A percentile compares a stretch with the other conserved stretches of the same genome.
Conservation (phyloP, 2,113 vertebrate species). For the Trogon melanurus region DNA sequence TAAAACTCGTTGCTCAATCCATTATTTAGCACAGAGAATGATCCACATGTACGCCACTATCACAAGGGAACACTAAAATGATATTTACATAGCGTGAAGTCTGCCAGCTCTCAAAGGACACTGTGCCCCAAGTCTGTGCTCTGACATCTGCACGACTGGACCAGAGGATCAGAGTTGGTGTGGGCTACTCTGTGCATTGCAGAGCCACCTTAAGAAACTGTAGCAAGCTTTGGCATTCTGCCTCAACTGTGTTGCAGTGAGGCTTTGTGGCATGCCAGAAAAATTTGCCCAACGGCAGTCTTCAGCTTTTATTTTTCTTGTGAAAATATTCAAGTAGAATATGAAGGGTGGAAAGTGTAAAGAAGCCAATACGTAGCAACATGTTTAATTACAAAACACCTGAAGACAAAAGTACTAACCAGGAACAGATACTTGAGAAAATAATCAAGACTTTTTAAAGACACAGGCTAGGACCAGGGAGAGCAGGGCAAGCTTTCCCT, state of each 20-base stretch:
- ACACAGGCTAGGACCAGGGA: neutral
- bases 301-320: neutral
- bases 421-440: neutral
- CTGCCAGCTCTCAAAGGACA: neutral
- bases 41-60: rapidly evolving
- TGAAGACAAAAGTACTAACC: neutral
- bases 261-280: rapidly evolving
- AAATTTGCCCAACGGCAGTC: neutral
- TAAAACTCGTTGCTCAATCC: neutral
- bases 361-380: rapidly evolving
- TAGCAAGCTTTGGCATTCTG: neutral
- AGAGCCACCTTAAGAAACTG: neutral
- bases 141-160: neutral
- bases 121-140: rapidly evolving
- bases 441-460: neutral
- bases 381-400: neutral
- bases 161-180: neutral
- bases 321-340: neutral
- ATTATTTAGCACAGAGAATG: neutral
- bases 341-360: neutral
- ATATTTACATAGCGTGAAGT: neutral
- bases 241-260: neutral
- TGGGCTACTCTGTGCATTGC: too few relatives aligned
- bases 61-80: neutral
- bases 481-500: neutral